Percentiles rank a stretch among this genome's conserved stretches.
Conservation (phyloP, 2,888 invertebrate species). For the Bombylius discolor region DNA sequence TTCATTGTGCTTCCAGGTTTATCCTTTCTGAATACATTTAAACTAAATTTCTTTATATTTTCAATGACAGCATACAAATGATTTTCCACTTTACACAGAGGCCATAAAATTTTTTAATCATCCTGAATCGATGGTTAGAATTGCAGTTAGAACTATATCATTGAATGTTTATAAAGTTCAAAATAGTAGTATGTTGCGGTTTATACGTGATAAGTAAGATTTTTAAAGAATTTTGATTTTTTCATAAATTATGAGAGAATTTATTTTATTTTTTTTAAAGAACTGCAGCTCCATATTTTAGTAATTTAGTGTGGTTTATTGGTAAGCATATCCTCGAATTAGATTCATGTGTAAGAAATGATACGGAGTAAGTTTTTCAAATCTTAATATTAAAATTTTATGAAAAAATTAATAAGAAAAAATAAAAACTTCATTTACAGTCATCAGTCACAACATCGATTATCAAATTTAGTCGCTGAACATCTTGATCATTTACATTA, state of each 20-base stretch:
- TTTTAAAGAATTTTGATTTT: not conserved
- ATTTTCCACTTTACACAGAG: constrained; percentile 97
- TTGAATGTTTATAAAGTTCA: constrained; percentile 93
- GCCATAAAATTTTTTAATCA: constrained; percentile 99
- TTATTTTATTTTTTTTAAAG: constrained; percentile 29
- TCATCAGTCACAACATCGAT: constrained; percentile 77
- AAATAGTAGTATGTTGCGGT: constrained; percentile 87
- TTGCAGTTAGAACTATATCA: constrained; percentile 93
- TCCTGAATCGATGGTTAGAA: constrained; percentile 96
- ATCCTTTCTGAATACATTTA: no score
- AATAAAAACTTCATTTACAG: constrained; percentile 40
- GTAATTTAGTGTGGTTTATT: constrained; percentile 97
- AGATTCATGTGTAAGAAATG: constrained; percentile 86
- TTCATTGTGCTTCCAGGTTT: no score
- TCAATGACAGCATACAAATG: constrained; percentile 68
- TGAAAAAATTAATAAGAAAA: not conserved
- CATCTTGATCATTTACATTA: constrained; percentile 96
- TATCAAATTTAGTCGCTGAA: constrained; percentile 91
- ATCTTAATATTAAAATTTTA: constrained; percentile 1
- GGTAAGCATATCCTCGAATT: constrained; percentile 94
- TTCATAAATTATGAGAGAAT: not conserved
- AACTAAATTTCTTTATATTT: no score
- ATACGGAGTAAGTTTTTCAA: constrained; percentile 67
- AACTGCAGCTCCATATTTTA: constrained; percentile 96
- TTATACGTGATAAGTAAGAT: constrained; percentile 71